These are phyloP conservation scores for Equus przewalskii DNA, from an alignment of 2,113 vertebrate species.

Conservation along the genomic window DNA sequence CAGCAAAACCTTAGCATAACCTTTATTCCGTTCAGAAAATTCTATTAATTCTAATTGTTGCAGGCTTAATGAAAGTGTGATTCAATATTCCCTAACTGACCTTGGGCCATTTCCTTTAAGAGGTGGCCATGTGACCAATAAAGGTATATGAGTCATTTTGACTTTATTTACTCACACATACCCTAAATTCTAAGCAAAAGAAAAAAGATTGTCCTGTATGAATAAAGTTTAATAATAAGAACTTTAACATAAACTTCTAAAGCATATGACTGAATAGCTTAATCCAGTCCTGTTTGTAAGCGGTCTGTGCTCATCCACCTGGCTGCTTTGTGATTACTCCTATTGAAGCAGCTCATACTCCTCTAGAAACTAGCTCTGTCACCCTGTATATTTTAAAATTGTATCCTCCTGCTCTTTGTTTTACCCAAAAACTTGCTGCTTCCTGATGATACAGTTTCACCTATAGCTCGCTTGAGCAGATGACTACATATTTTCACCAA, in stretches of 20 bases:
- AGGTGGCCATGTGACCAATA: neutral
- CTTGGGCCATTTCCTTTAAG: slow-evolving; percentile 54
- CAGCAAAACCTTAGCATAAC: slow-evolving; percentile 43
- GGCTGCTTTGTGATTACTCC: neutral
- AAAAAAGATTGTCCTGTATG: neutral
- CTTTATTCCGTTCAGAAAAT: slow-evolving; percentile 57
- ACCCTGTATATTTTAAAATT: neutral
- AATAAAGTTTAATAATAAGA: neutral
- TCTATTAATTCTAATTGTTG: slow-evolving; percentile 65
- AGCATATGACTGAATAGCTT: neutral
- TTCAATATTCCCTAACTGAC: slow-evolving; percentile 65
- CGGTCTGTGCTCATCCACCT: fast-evolving
- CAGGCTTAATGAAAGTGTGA: slow-evolving; percentile 50
- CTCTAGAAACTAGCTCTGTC: neutral
- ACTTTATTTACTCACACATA: slow-evolving; percentile 15
- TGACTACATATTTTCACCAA: neutral
- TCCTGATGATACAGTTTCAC: neutral
- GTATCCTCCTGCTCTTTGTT: neutral
- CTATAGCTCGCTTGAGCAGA: neutral
- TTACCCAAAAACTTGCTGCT: neutral
- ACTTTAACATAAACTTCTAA: neutral
- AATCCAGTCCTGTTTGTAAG: neutral
- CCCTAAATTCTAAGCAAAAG: neutral
- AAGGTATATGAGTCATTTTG: neutral
- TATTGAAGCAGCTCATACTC: neutral